Percentiles rank a stretch among this genome's conserved stretches.
Conservation (phyloP, 2,888 invertebrate genomes). For the Eumacrocentrus americanus region DNA sequence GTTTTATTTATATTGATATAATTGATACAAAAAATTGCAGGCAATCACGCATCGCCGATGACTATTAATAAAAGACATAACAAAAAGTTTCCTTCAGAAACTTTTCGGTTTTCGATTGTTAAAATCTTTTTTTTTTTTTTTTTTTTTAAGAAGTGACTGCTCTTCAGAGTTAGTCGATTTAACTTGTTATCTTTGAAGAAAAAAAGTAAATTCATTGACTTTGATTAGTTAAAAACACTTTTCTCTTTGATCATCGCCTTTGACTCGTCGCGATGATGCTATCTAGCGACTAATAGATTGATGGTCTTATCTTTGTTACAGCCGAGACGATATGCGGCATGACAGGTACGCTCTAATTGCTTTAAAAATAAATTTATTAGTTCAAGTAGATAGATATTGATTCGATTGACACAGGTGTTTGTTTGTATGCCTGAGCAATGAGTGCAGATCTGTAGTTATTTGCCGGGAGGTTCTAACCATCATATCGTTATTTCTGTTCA, state of each 20-base stretch:
- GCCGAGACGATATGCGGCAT: conserved; percentile 62
- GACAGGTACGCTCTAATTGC: conserved; percentile 57
- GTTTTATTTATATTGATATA: background rate
- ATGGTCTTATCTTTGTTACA: conserved; percentile 59
- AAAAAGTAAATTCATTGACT: too few species aligned
- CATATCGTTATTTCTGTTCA: conserved; percentile 59
- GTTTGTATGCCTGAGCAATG: conserved; percentile 62
- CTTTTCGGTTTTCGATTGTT: too few species aligned
- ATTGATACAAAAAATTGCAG: conserved; percentile 13
- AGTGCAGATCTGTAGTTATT: conserved; percentile 60
- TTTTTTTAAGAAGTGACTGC: too few species aligned
- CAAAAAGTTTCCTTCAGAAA: too few species aligned
- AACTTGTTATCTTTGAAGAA: too few species aligned
- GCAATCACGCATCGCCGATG: conserved; percentile 48
- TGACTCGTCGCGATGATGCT: conserved; percentile 24
- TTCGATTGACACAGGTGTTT: conserved; percentile 60
- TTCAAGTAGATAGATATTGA: conserved; percentile 40
- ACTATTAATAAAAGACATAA: conserved; percentile 11
- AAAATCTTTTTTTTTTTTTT: too few species aligned
- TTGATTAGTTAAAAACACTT: too few species aligned
- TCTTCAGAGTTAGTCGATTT: too few species aligned
- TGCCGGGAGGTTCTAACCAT: conserved; percentile 46
- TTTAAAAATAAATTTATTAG: background rate
- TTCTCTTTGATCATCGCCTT: too few species aligned
- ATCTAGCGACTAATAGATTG: conserved; percentile 49